Evolutionary conservation across 2,888 invertebrate genomes (phyloP).

Genomic region (Panopea generosa): DNA sequence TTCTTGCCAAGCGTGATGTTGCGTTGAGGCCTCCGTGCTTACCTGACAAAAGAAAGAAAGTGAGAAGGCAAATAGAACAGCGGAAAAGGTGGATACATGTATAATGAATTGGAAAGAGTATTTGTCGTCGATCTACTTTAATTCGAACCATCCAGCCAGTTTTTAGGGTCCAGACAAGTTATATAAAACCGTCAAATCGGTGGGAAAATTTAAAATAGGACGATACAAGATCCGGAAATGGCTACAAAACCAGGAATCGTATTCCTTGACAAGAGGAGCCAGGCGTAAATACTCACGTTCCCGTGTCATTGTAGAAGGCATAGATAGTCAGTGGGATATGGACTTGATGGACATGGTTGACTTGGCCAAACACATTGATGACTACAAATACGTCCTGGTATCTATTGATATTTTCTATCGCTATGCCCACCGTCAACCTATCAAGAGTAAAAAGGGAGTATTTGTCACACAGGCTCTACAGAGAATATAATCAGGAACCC

Average conservation of each 20-base stretch:
- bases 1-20: too few species aligned
- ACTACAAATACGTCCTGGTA: slow-evolving; percentile 24
- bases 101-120: not conserved
- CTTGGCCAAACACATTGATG: slow-evolving; percentile 33
- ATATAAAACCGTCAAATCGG: not conserved
- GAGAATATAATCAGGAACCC: slow-evolving; percentile 17
- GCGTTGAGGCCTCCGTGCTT: too few species aligned
- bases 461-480: slow-evolving; percentile 28
- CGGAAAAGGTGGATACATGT: too few species aligned
- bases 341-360: slow-evolving; percentile 39
- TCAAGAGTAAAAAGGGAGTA: slow-evolving; percentile 32
- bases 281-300: slow-evolving; percentile 22
- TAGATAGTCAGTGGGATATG: slow-evolving; percentile 44
- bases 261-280: slow-evolving; percentile 38
- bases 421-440: slow-evolving; percentile 25
- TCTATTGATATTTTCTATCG: slow-evolving; percentile 39
- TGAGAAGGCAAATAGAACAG: too few species aligned
- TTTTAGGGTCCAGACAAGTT: not conserved
- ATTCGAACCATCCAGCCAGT: not conserved
- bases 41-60: too few species aligned
- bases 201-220: slow-evolving; percentile 22
- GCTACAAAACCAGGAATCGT: slow-evolving; percentile 44
- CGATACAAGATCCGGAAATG: slow-evolving; percentile 40
- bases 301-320: slow-evolving; percentile 29
- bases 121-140: not conserved